phyloP scores from a whole-genome alignment of 2,888 invertebrate species.

The Coronaproctus castanopsis region DNA sequence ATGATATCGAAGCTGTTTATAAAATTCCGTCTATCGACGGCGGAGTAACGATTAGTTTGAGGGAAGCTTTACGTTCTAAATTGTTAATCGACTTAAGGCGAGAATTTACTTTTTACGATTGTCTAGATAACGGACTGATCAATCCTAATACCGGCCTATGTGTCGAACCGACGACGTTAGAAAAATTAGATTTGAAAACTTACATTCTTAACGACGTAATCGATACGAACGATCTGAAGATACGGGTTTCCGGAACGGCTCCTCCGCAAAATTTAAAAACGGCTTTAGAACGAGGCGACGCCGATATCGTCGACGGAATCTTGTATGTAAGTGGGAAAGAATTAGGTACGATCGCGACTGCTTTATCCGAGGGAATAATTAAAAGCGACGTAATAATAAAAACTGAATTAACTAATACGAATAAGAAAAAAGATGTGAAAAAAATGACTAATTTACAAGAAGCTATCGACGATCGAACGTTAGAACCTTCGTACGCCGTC shows the following conservation, averaged over 20 bases:
- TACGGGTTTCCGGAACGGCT: too few species aligned
- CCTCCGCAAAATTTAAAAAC: neutral
- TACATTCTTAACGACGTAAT: too few species aligned
- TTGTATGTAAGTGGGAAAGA: neutral
- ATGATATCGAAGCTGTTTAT: constrained; percentile 42
- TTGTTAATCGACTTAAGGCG: constrained; percentile 36
- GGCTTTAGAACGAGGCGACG: neutral
- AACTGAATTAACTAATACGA: too few species aligned
- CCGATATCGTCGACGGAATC: neutral
- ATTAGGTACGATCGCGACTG: neutral
- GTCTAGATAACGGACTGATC: neutral
- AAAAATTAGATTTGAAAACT: neutral
- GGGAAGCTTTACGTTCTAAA: constrained; percentile 51
- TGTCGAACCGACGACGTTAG: neutral
- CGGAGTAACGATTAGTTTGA: constrained; percentile 44
- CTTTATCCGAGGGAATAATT: too few species aligned
- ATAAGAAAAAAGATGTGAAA: too few species aligned
- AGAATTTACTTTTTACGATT: too few species aligned
- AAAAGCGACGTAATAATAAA: too few species aligned
- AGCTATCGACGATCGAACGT: constrained; percentile 56
- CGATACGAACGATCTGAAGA: too few species aligned
- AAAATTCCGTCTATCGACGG: constrained; percentile 36
- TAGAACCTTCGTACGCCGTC: constrained; percentile 54
- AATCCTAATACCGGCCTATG: too few species aligned
- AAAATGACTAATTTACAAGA: constrained; percentile 61